These are phyloP conservation scores for Enhydra lutris DNA, from an alignment of 2,113 vertebrate species.

Conservation along the genomic window DNA sequence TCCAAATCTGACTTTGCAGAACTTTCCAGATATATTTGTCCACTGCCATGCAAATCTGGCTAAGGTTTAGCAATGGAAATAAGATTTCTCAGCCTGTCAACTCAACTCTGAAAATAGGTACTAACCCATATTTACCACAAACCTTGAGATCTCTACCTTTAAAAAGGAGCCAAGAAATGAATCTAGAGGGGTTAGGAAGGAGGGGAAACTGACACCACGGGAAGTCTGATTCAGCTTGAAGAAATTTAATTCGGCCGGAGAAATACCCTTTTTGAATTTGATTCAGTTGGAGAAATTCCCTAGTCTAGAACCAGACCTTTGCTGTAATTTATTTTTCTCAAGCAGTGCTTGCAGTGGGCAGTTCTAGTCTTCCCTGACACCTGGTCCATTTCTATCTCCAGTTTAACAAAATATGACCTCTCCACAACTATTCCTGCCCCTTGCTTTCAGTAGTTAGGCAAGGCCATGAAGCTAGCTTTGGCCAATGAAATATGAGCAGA, in stretches of 20 bases:
- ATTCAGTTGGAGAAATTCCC: constrained; percentile 31
- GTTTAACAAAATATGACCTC: background rate
- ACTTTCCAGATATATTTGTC: background rate
- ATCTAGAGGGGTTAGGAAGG: background rate
- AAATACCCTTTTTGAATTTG: constrained; percentile 37
- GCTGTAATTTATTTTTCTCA: constrained; percentile 17
- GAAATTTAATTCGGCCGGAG: constrained; percentile 23
- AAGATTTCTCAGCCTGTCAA: background rate
- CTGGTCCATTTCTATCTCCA: background rate
- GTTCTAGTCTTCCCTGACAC: background rate
- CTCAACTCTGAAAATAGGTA: background rate
- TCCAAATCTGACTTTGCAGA: background rate
- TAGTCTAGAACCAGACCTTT: background rate
- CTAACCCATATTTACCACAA: background rate
- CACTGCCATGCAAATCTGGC: background rate
- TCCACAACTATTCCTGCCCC: too few relatives aligned
- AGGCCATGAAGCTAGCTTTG: background rate
- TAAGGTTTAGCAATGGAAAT: background rate
- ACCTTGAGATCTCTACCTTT: background rate
- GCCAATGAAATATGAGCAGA: background rate
- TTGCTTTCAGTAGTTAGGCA: background rate
- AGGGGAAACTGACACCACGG: background rate
- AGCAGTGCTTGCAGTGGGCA: background rate
- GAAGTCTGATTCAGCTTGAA: background rate
- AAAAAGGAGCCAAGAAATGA: background rate